A percentile compares a stretch with the other conserved stretches of the same genome.
Evolutionary conservation across 1,140 invertebrate species (phyloP).

Genomic region (Diorhabda elongata): DNA sequence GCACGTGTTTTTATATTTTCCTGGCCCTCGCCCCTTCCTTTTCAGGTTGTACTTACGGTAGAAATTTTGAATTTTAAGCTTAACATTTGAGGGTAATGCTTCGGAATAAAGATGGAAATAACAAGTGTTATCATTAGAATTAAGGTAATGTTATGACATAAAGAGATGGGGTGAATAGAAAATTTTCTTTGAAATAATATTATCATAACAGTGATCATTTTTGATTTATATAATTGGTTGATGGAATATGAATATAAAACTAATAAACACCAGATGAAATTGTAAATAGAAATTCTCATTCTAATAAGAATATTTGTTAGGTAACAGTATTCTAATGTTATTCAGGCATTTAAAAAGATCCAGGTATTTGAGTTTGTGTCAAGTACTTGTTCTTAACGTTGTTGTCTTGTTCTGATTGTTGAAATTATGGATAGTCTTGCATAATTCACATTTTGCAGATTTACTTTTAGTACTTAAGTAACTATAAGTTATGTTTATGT

Average conservation of each 20-base stretch:
- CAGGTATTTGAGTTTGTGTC: too few species aligned
- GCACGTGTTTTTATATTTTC: constrained; percentile 38
- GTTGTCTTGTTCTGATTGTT: too few species aligned
- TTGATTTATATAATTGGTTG: too few species aligned
- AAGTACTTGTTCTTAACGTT: too few species aligned
- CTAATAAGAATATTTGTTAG: neutral
- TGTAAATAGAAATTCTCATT: neutral
- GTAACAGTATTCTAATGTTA: too few species aligned
- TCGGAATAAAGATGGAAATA: neutral
- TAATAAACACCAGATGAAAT: neutral
- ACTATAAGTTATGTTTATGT: too few species aligned
- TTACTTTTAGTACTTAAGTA: too few species aligned
- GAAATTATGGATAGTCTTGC: too few species aligned
- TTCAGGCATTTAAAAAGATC: too few species aligned
- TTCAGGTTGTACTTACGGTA: neutral
- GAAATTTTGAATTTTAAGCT: constrained; percentile 35
- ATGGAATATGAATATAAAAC: neutral
- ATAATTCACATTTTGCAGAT: too few species aligned
- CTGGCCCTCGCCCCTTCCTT: constrained; percentile 24
- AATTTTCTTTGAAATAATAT: too few species aligned
- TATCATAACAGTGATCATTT: too few species aligned
- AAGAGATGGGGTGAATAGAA: neutral
- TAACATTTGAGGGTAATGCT: constrained; percentile 31
- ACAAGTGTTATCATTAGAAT: neutral
- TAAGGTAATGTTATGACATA: neutral